Conservation (phyloP, 2,797 vertebrate species). For the Tamandua tetradactyla region DNA sequence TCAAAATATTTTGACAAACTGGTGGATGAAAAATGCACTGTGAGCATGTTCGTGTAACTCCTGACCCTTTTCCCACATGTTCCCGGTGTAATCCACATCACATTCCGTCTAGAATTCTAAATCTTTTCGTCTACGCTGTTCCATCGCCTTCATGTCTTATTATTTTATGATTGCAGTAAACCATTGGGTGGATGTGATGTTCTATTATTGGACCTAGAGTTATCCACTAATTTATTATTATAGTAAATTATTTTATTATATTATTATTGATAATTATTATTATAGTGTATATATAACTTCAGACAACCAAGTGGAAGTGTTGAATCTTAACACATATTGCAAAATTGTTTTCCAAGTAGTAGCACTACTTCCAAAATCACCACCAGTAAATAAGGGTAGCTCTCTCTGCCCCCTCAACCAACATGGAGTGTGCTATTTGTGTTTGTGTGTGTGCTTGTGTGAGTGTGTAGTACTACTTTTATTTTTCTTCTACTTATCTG, state of each 20-base stretch:
- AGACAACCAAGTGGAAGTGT: background rate
- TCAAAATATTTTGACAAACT: background rate
- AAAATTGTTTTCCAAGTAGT: background rate
- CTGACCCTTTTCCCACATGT: background rate
- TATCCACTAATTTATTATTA: background rate
- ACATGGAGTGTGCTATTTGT: rapidly evolving
- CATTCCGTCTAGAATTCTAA: background rate
- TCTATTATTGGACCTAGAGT: background rate
- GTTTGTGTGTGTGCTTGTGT: too few relatives aligned
- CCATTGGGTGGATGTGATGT: background rate
- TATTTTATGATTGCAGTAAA: background rate
- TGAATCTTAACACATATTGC: background rate
- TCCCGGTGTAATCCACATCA: background rate
- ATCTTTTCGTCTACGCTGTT: too few relatives aligned
- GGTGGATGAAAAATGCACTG: background rate
- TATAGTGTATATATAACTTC: background rate
- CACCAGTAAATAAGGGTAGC: background rate
- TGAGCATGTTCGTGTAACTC: background rate
- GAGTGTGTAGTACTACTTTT: too few relatives aligned
- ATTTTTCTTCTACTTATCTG: background rate
- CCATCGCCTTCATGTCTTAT: background rate
- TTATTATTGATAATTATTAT: too few relatives aligned
- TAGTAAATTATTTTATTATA: too few relatives aligned
- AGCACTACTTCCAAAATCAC: background rate
- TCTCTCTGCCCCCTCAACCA: background rate